phyloP scores from a whole-genome alignment of 2,113 vertebrate species.

The Podarcis cretensis region DNA sequence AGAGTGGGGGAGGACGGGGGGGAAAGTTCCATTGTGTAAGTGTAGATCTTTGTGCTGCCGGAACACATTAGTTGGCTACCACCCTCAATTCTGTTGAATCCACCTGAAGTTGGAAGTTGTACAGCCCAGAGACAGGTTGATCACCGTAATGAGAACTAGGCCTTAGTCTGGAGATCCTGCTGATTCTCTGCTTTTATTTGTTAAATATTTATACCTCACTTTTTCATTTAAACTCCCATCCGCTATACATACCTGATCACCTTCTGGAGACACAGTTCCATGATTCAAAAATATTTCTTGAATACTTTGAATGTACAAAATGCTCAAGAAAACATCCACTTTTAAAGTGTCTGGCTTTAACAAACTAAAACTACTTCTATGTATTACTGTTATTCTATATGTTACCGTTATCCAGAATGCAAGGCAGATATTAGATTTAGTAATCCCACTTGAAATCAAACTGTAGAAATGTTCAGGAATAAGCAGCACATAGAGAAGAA shows the following conservation, averaged over 20 bases:
- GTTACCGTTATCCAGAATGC: not conserved
- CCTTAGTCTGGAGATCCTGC: not conserved
- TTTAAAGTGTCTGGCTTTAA: not conserved
- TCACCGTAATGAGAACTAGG: not conserved
- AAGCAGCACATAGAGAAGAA: not conserved
- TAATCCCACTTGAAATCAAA: not conserved
- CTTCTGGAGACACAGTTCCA: not conserved
- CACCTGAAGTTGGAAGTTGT: not conserved
- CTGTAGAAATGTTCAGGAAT: not conserved
- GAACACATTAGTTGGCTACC: no score
- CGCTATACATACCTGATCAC: not conserved
- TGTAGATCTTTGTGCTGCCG: no score
- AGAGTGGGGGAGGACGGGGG: no score
- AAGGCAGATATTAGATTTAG: not conserved
- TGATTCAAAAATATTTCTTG: not conserved
- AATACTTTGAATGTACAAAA: no score
- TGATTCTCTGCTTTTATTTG: not conserved
- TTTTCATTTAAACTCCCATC: no score
- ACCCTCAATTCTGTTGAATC: no score
- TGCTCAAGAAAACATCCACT: not conserved
- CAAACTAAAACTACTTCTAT: no score
- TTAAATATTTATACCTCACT: no score
- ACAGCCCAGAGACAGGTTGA: not conserved
- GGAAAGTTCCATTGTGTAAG: no score
- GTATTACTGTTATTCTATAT: no score